These are phyloP conservation scores for Propithecus perrieri DNA, from an alignment of 2,797 vertebrate species.

Conservation along the genomic window DNA sequence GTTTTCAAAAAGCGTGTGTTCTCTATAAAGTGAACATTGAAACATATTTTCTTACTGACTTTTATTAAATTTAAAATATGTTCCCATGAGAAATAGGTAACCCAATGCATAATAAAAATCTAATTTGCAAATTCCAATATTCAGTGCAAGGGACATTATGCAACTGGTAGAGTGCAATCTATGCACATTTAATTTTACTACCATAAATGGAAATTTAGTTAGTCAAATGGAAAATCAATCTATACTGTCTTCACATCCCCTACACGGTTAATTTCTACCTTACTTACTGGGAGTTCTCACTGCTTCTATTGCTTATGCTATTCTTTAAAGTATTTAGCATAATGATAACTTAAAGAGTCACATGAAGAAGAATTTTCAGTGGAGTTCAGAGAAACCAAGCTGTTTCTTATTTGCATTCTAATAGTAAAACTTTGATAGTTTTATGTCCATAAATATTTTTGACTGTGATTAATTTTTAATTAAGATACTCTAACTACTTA, in stretches of 20 bases:
- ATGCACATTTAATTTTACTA: slow-evolving; percentile 41
- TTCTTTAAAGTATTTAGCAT: slow-evolving; percentile 41
- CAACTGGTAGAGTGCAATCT: background rate
- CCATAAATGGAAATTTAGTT: slow-evolving; percentile 22
- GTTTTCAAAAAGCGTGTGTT: slow-evolving; percentile 12
- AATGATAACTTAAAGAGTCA: background rate
- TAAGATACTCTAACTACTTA: slow-evolving; percentile 13
- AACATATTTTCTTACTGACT: background rate
- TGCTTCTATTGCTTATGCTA: background rate
- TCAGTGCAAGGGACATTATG: background rate
- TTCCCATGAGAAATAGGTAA: background rate
- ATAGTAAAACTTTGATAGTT: background rate
- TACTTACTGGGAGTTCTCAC: background rate
- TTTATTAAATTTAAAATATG: slow-evolving; percentile 36
- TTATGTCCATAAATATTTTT: slow-evolving; percentile 28
- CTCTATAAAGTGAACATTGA: background rate
- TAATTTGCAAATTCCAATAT: slow-evolving; percentile 46
- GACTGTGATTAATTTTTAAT: slow-evolving; percentile 7
- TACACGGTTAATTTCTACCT: slow-evolving; percentile 47
- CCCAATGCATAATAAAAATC: slow-evolving; percentile 17
- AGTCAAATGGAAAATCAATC: slow-evolving; percentile 57
- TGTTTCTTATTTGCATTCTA: slow-evolving; percentile 49
- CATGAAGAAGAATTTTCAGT: background rate
- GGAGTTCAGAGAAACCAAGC: background rate
- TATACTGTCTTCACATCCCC: background rate